Percentiles rank a stretch among this genome's conserved stretches.
Conservation (phyloP, 2,888 invertebrate species). For the Lasius platythorax region DNA sequence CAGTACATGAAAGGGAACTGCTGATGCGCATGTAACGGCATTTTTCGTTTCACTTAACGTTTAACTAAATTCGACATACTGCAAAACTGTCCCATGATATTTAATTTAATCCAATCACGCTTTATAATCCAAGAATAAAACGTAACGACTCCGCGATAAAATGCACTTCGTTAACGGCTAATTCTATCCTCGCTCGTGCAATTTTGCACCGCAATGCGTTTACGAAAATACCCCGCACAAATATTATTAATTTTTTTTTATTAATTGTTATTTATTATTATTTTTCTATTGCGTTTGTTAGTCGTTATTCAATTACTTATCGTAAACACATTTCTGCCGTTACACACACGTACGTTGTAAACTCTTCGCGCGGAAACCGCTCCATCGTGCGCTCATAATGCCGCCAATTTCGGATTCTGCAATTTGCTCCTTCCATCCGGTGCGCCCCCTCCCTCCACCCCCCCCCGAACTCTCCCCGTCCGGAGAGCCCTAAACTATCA, state of each 20-base stretch:
- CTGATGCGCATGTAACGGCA: slow-evolving; percentile 55
- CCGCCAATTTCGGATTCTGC: slow-evolving; percentile 70
- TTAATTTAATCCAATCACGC: slow-evolving; percentile 56
- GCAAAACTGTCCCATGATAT: slow-evolving; percentile 55
- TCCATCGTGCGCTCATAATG: slow-evolving; percentile 52
- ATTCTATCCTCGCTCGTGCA: slow-evolving; percentile 53
- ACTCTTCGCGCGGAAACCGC: background rate
- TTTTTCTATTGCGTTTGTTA: slow-evolving; percentile 30
- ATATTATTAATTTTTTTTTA: slow-evolving; percentile 38
- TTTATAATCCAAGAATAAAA: slow-evolving; percentile 55
- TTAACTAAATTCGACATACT: slow-evolving; percentile 53
- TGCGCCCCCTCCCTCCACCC: background rate
- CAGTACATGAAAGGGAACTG: slow-evolving; percentile 49
- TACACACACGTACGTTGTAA: background rate
- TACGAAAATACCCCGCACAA: slow-evolving; percentile 9
- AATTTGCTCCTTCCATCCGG: slow-evolving; percentile 65
- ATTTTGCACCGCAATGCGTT: slow-evolving; percentile 31
- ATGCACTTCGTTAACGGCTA: slow-evolving; percentile 51
- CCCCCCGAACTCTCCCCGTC: background rate
- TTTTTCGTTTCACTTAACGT: slow-evolving; percentile 58
- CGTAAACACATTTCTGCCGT: slow-evolving; percentile 11
- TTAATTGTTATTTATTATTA: slow-evolving; percentile 39
- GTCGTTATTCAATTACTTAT: slow-evolving; percentile 17
- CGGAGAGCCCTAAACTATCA: slow-evolving; percentile 74
- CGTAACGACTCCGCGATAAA: slow-evolving; percentile 51